phyloP scores from a whole-genome alignment of 2,113 vertebrate species.

The Brachionichthys hirsutus region DNA sequence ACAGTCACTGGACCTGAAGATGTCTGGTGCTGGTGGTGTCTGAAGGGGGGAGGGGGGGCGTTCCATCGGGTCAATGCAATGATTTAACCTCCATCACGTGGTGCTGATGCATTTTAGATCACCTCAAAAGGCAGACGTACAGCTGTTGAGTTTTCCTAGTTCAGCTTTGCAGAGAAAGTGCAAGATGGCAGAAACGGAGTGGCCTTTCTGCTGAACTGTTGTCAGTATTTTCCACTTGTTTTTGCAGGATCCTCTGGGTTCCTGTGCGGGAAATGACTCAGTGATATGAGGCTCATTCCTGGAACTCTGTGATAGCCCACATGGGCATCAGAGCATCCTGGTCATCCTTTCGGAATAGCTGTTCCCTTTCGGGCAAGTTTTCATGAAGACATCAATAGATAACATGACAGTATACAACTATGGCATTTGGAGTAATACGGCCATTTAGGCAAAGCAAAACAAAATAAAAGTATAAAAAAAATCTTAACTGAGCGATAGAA shows the following conservation, averaged over 20 bases:
- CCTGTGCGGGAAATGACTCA: constrained; percentile 78
- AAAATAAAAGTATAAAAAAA: too few species aligned
- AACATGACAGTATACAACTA: constrained; percentile 29
- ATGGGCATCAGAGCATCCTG: constrained; percentile 39
- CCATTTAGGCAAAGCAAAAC: background rate
- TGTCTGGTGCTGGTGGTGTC: constrained; percentile 1
- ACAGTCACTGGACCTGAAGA: constrained; percentile 3
- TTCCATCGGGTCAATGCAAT: constrained; percentile 14
- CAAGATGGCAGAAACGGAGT: constrained; percentile 44
- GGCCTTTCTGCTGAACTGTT: constrained; percentile 39
- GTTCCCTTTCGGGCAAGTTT: constrained; percentile 34
- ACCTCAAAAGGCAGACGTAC: too few species aligned
- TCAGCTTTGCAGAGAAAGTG: constrained; percentile 35
- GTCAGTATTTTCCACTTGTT: constrained; percentile 64
- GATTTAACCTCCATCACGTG: too few species aligned
- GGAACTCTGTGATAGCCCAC: constrained; percentile 60
- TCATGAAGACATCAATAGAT: constrained; percentile 21
- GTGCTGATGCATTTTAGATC: too few species aligned
- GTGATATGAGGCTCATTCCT: constrained; percentile 65
- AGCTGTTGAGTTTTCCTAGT: constrained; percentile 14
- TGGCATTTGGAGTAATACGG: constrained; percentile 7
- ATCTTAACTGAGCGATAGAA: constrained; percentile 26
- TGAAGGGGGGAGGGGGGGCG: constrained; percentile 8
- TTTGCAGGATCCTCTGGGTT: constrained; percentile 69
- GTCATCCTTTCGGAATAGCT: constrained; percentile 48